Base-by-base conservation (phyloP, 2,888 invertebrate species). In the Diloba caeruleocephala region DNA sequence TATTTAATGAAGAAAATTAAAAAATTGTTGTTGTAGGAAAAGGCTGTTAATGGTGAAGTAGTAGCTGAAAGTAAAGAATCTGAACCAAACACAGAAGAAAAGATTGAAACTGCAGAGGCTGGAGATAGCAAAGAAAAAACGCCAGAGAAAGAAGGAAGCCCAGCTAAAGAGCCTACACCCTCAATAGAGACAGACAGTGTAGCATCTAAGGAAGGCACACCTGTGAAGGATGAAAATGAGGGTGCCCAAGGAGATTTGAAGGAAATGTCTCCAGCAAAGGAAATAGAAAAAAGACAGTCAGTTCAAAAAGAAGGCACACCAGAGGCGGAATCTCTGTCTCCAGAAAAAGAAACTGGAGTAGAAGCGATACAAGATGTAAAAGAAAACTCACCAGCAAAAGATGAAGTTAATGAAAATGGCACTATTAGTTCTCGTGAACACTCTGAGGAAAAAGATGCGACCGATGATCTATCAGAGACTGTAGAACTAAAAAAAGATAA, bases 361-460 rank as follows among this genome's bases (percentile, higher is more conserved):
- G 78, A 80, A 78, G 67, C 84, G 45, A 78, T 80, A 74, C 73
- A 79, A 44, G 71, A 78, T 26, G 79, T 85, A 57, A 88, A 89
- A 74, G 89, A 88, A 73, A 82, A 65, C 80, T 32, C 87, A n/a
- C 84, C 87, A 7, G 84, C 79, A 19, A 82, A 82, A 45, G 85
- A 80, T 1, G 88, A 87, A 59, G 76, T 86, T 1, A 89, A 88
- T 72, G 88, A 88, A 70, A 92, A 93, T 76, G 93, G 93, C 25
- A 82, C 88, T 15, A 78, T 75, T 1, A 90, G 91, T 71, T 93
- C 94, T 61, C 91, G 90, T 41, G 92, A 91, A 41, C 84, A 84
- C 29, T 94, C 93, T 23, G 79, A 82, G 19, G 93, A 92, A 52
- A 91, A 89, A 52, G 85, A 88, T 26, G 72, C 59, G 0, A 8